Conservation (phyloP, 2,888 invertebrate species). For the Platerodrilus igneus region DNA sequence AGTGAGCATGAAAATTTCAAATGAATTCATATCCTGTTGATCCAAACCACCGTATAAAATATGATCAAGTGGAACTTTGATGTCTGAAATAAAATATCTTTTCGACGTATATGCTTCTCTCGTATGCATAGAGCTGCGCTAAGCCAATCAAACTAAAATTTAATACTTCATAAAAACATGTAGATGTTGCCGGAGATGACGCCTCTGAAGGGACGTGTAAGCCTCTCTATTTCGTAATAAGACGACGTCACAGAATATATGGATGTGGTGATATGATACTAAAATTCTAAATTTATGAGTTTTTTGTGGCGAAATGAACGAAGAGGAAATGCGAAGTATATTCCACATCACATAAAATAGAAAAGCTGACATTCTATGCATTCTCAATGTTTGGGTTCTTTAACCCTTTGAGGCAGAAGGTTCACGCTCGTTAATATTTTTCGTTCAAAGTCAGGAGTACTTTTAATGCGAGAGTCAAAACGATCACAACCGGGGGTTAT, state of each 20-base stretch:
- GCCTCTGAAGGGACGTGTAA: slow-evolving; percentile 17
- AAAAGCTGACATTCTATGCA: too few species aligned
- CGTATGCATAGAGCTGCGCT: slow-evolving; percentile 31
- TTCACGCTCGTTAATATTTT: too few species aligned
- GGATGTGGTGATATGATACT: slow-evolving; percentile 25
- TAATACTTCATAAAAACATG: slow-evolving; percentile 34
- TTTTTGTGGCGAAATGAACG: slow-evolving; percentile 24
- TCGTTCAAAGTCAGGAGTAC: too few species aligned
- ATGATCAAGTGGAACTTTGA: slow-evolving; percentile 29
- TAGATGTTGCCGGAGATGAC: slow-evolving; percentile 20
- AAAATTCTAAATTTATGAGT: slow-evolving; percentile 29
- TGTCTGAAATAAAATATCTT: slow-evolving; percentile 29
- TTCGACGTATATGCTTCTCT: slow-evolving; percentile 26
- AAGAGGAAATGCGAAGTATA: slow-evolving; percentile 18
- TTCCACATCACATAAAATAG: slow-evolving; percentile 19
- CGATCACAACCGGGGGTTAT: too few species aligned
- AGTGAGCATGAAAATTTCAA: slow-evolving; percentile 16
- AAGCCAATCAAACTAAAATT: slow-evolving; percentile 34
- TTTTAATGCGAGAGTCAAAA: too few species aligned
- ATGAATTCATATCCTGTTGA: slow-evolving; percentile 19
- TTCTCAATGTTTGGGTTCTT: too few species aligned
- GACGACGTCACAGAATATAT: slow-evolving; percentile 25
- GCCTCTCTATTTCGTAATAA: slow-evolving; percentile 26
- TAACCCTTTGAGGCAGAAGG: too few species aligned
- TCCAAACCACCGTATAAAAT: slow-evolving; percentile 26